Percentiles rank a stretch among this genome's conserved stretches.
These are phyloP conservation scores for Merops nubicus DNA, from an alignment of 2,113 vertebrate species.

Conservation along the genomic window DNA sequence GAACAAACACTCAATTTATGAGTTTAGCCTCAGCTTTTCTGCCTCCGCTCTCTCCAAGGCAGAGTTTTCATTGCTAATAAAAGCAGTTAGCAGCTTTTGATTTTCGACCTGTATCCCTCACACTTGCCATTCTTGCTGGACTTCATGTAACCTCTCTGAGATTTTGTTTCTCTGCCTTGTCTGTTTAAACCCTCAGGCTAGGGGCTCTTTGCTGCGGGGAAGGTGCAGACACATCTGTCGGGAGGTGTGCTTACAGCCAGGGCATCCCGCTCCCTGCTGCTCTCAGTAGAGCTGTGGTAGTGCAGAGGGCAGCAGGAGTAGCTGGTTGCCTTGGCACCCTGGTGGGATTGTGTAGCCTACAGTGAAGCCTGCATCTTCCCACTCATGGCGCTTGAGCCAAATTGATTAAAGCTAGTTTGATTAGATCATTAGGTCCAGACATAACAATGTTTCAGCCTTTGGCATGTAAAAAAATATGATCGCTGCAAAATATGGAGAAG, in stretches of 20 bases:
- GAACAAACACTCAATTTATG: neutral
- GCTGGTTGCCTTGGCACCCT: neutral
- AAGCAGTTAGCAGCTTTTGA: neutral
- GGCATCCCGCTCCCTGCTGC: neutral
- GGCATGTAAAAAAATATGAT: neutral
- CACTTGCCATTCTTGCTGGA: neutral
- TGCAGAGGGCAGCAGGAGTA: neutral
- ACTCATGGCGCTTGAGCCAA: neutral
- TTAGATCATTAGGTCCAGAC: neutral
- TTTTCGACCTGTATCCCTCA: neutral
- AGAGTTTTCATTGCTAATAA: neutral
- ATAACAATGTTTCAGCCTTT: neutral
- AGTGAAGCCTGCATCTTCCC: neutral
- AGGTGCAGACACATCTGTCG: neutral
- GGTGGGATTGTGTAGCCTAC: neutral
- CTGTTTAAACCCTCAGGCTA: neutral
- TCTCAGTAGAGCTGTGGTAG: rapidly evolving
- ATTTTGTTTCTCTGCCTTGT: neutral
- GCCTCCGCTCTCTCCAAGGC: neutral
- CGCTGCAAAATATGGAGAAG: neutral
- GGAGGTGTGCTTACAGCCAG: neutral
- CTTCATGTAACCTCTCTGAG: neutral
- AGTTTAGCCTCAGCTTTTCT: neutral
- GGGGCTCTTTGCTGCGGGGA: neutral
- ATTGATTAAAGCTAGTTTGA: neutral